These are phyloP conservation scores for Syncerus caffer DNA, from an alignment of 2,797 vertebrate genomes.

Conservation along the genomic window DNA sequence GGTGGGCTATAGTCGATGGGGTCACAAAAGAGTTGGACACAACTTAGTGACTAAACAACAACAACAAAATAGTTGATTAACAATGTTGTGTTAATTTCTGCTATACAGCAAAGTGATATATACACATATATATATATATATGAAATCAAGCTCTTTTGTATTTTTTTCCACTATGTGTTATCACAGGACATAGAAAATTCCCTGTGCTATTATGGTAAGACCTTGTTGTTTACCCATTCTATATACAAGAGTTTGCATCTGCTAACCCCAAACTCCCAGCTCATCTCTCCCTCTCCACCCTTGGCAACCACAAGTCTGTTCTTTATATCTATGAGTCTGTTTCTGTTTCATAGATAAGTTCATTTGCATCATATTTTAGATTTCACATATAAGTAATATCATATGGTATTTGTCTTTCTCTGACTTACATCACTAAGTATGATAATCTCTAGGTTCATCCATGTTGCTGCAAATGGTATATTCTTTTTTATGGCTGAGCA, in stretches of 20 bases:
- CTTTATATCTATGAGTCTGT: not conserved
- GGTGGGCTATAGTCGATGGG: not conserved
- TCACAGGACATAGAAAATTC: not conserved
- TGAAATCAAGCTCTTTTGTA: not conserved
- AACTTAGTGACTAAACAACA: not conserved
- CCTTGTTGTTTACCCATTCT: not conserved
- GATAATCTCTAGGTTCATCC: not conserved
- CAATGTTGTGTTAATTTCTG: not conserved
- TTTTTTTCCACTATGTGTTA: not conserved
- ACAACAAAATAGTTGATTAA: not conserved
- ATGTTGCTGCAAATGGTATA: not conserved
- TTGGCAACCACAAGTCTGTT: not conserved
- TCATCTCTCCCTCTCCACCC: not conserved
- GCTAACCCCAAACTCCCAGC: not conserved
- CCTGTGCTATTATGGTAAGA: not conserved
- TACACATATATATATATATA: not conserved
- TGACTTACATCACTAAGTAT: not conserved
- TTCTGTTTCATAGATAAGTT: not conserved
- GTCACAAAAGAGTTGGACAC: not conserved
- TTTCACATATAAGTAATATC: not conserved
- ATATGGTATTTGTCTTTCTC: not conserved
- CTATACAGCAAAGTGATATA: not conserved
- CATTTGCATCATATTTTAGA: not conserved
- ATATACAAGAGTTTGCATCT: not conserved
- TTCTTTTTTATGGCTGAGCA: not conserved